These are phyloP conservation scores for Eleginops maclovinus DNA, from an alignment of 2,113 vertebrate genomes.

Conservation along the genomic window DNA sequence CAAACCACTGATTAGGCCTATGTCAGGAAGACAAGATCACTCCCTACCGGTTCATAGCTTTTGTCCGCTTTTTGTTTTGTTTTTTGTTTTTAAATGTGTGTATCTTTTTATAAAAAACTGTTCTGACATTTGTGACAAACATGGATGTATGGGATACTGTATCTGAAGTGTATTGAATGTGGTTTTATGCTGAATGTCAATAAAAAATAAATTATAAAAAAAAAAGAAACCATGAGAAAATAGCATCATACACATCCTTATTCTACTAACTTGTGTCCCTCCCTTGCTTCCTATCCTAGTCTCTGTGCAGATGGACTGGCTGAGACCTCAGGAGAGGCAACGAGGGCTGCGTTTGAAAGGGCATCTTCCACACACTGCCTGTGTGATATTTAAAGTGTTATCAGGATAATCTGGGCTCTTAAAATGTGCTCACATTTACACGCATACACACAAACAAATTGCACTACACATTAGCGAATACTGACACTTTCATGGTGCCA, in stretches of 20 bases:
- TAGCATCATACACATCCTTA: slow-evolving; percentile 37
- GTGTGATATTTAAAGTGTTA: slow-evolving; percentile 63
- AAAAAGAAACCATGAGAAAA: slow-evolving; percentile 50
- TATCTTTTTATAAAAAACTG: too few species aligned
- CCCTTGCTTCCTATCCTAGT: background rate
- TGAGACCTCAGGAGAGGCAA: slow-evolving; percentile 38
- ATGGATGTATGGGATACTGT: too few species aligned
- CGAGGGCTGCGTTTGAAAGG: slow-evolving; percentile 48
- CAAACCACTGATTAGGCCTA: too few species aligned
- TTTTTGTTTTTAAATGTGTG: too few species aligned
- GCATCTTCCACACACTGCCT: slow-evolving; percentile 48
- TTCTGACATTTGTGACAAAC: too few species aligned
- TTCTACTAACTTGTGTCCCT: slow-evolving; percentile 30
- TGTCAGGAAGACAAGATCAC: too few species aligned
- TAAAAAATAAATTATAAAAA: too few species aligned
- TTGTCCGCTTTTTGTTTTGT: too few species aligned
- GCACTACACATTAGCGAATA: slow-evolving; percentile 41
- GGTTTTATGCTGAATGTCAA: too few species aligned
- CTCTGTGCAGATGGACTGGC: slow-evolving; percentile 17
- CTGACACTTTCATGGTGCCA: slow-evolving; percentile 48
- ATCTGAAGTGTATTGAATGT: too few species aligned
- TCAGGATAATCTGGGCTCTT: slow-evolving; percentile 41
- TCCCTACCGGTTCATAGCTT: too few species aligned
- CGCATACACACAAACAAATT: slow-evolving; percentile 31
- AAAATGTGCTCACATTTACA: slow-evolving; percentile 22